Percentiles rank a stretch among this genome's conserved stretches.
These are phyloP conservation scores for Coleophora deauratella DNA, from an alignment of 2,888 invertebrate genomes.

Conservation along the genomic window DNA sequence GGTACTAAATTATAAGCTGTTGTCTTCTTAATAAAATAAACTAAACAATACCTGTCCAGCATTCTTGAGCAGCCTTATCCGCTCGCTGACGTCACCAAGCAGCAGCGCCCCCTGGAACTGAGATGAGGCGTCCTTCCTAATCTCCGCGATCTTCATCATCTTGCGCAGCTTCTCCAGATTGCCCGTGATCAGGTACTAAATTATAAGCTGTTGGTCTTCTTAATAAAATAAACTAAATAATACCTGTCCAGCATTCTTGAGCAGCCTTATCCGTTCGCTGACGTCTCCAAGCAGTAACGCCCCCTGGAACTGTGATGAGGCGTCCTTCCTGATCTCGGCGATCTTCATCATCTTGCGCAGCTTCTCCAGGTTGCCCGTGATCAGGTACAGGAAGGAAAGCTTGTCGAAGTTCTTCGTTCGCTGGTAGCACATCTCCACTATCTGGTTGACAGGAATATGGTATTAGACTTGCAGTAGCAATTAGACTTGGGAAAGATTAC, in stretches of 20 bases:
- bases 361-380: slow-evolving; percentile 98
- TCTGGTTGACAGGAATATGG: slow-evolving; percentile 28
- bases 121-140: slow-evolving; percentile 95
- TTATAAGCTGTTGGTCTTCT: too few species aligned
- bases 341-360: slow-evolving; percentile 99
- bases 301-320: slow-evolving; percentile 97
- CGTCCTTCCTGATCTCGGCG: slow-evolving; percentile 97
- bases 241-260: slow-evolving; percentile 80
- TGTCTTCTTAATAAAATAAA: too few species aligned
- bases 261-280: slow-evolving; percentile 87
- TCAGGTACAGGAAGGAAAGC: slow-evolving; percentile 96
- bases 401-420: slow-evolving; percentile 99
- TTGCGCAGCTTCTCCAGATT: slow-evolving; percentile 97
- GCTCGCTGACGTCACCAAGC: slow-evolving; percentile 92
- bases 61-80: slow-evolving; percentile 89
- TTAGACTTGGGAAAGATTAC: too few species aligned
- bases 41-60: too few species aligned
- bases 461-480: neutral
- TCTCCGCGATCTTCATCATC: slow-evolving; percentile 99
- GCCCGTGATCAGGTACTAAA: too few species aligned
- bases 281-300: slow-evolving; percentile 94
- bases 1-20: too few species aligned
- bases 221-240: too few species aligned
- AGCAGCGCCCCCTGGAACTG: slow-evolving; percentile 97
- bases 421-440: slow-evolving; percentile 99